A percentile compares a stretch with the other conserved stretches of the same genome.
Conservation (phyloP, 2,113 vertebrate genomes). For the Spea bombifrons region DNA sequence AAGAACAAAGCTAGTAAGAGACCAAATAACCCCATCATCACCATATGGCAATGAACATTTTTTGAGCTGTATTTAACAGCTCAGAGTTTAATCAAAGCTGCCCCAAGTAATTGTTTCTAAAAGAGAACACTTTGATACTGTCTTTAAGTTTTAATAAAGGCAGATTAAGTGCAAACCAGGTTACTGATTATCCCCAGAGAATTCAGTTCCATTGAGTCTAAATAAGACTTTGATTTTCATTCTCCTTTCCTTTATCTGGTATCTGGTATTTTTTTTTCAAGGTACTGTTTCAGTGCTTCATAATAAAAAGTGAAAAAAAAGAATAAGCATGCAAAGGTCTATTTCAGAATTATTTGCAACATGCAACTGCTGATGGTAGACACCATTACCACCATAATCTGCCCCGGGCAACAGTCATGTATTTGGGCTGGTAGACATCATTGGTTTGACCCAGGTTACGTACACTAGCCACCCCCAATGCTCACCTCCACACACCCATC, state of each 20-base stretch:
- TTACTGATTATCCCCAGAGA: conserved; percentile 8
- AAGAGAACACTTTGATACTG: conserved; percentile 6
- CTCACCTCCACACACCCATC: too few species aligned
- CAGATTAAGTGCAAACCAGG: background rate
- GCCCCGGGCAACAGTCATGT: too few species aligned
- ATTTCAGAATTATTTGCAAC: too few species aligned
- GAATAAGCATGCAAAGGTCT: too few species aligned
- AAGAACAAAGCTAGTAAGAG: background rate
- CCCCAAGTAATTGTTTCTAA: background rate
- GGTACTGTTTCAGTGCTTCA: conserved; percentile 4
- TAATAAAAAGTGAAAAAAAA: background rate
- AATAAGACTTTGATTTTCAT: conserved; percentile 19
- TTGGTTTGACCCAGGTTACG: too few species aligned
- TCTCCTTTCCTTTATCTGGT: conserved; percentile 16
- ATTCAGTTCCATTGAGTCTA: conserved; percentile 10
- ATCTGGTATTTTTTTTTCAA: conserved; percentile 11
- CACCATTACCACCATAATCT: too few species aligned
- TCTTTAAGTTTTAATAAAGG: background rate
- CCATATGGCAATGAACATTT: background rate
- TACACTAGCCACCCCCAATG: too few species aligned
- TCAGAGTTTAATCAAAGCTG: background rate
- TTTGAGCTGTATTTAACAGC: background rate
- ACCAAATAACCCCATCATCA: background rate
- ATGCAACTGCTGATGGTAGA: too few species aligned
- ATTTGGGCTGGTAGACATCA: too few species aligned